A percentile compares a stretch with the other conserved stretches of the same genome.
These are phyloP conservation scores for Oryzias javanicus DNA, from an alignment of 2,113 vertebrate species.

Conservation along the genomic window DNA sequence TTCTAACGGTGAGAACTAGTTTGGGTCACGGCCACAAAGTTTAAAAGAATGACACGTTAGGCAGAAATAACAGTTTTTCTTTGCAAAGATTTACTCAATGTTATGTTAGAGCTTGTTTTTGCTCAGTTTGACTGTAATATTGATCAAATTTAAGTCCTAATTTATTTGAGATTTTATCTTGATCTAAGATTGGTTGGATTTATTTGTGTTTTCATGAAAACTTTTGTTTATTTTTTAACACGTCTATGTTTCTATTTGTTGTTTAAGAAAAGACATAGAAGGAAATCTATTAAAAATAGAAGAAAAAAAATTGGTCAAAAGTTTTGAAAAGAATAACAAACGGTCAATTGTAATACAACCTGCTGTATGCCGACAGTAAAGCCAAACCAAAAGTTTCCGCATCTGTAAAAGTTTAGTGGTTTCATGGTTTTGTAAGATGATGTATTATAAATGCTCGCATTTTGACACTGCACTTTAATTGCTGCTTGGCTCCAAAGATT, in stretches of 20 bases:
- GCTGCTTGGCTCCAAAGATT: conserved; percentile 1
- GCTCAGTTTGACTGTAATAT: background rate
- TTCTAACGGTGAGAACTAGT: conserved; percentile 5
- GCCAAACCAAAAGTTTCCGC: background rate
- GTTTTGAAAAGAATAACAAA: background rate
- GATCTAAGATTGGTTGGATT: background rate
- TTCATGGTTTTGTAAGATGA: no score
- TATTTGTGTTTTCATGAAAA: no score
- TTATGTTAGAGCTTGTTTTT: background rate
- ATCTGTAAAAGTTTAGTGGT: no score
- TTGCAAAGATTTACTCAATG: background rate
- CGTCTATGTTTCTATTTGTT: background rate
- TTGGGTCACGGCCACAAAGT: background rate
- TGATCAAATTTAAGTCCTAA: background rate
- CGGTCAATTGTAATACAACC: background rate
- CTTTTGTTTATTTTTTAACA: no score
- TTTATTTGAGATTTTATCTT: background rate
- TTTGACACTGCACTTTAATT: background rate
- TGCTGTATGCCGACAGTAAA: background rate
- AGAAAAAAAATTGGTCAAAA: background rate
- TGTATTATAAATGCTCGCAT: no score
- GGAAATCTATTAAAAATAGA: background rate
- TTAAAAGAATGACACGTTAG: conserved; percentile 5
- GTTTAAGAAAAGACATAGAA: background rate
- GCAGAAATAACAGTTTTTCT: background rate